phyloP scores from a whole-genome alignment of 2,113 vertebrate genomes.

The Scalopus aquaticus region DNA sequence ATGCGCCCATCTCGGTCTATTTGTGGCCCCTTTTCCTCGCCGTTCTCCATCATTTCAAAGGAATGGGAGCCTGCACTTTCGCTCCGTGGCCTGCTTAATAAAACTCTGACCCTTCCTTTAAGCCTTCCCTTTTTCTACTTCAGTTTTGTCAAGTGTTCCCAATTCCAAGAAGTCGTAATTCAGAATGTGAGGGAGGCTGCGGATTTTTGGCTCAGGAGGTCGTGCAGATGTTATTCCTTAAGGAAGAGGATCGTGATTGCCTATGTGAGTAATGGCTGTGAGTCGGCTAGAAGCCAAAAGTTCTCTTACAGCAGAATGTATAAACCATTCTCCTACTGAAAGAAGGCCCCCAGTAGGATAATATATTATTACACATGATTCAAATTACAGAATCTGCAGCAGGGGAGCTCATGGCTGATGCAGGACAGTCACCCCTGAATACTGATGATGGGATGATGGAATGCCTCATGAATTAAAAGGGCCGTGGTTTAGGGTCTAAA shows the following conservation, averaged over 20 bases:
- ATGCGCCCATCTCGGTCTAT: not conserved
- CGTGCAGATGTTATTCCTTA: conserved; percentile 90
- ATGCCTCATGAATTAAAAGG: conserved; percentile 86
- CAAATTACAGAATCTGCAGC: conserved; percentile 91
- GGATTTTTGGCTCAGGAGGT: conserved; percentile 84
- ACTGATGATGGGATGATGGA: conserved; percentile 91
- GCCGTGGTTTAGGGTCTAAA: conserved; percentile 83
- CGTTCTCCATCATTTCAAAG: conserved; percentile 22
- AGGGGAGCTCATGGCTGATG: conserved; percentile 87
- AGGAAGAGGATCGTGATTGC: conserved; percentile 86
- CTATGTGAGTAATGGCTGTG: conserved; percentile 86
- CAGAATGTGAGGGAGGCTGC: conserved; percentile 78
- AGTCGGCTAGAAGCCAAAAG: conserved; percentile 85
- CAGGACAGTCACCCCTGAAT: conserved; percentile 86
- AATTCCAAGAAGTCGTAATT: conserved; percentile 85
- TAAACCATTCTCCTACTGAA: conserved; percentile 88
- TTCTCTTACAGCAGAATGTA: conserved; percentile 87
- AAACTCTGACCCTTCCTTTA: conserved; percentile 72
- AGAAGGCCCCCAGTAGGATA: conserved; percentile 89
- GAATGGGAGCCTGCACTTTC: not conserved
- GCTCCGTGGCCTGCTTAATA: conserved; percentile 72
- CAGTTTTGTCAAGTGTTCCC: conserved; percentile 79
- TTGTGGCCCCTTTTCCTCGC: not conserved
- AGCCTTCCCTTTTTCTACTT: conserved; percentile 73
- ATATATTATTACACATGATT: conserved; percentile 92